Percentiles rank a stretch among this genome's conserved stretches.
These are phyloP conservation scores for Myxocyprinus asiaticus DNA, from an alignment of 2,113 vertebrate species.

Conservation along the genomic window DNA sequence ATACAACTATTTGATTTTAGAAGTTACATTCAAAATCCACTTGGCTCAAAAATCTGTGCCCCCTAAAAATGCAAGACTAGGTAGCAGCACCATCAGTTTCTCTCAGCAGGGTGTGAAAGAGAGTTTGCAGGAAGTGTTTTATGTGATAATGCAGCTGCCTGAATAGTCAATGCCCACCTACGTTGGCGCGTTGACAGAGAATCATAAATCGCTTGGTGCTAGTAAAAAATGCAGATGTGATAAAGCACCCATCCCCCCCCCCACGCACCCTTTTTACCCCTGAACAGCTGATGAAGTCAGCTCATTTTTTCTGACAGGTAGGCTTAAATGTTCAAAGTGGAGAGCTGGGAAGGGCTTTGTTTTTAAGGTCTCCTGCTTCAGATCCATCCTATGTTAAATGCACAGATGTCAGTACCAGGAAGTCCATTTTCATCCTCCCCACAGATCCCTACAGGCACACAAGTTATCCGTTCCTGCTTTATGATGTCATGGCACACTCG, in stretches of 20 bases:
- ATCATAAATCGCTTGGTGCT: slow-evolving; percentile 24
- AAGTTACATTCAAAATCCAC: no score
- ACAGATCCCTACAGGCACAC: background rate
- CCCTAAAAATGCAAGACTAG: slow-evolving; percentile 5
- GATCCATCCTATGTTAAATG: slow-evolving; percentile 46
- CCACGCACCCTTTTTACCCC: slow-evolving; percentile 11
- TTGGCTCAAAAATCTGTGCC: no score
- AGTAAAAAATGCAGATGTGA: slow-evolving; percentile 24
- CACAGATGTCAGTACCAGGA: slow-evolving; percentile 50
- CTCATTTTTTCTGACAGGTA: background rate
- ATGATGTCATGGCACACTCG: slow-evolving; percentile 47
- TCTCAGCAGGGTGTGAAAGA: slow-evolving; percentile 33
- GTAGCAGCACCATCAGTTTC: slow-evolving; percentile 23
- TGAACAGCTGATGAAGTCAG: slow-evolving; percentile 21
- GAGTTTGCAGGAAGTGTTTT: slow-evolving; percentile 50
- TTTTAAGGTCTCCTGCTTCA: background rate
- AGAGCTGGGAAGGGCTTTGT: background rate
- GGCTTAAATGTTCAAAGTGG: slow-evolving; percentile 2
- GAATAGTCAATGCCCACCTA: slow-evolving; percentile 38
- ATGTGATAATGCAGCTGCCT: slow-evolving; percentile 37
- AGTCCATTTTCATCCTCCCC: slow-evolving; percentile 21
- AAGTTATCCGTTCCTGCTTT: slow-evolving; percentile 49
- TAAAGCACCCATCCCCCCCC: background rate
- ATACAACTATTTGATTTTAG: no score
- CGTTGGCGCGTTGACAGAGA: background rate